Evolutionary conservation across 2,113 vertebrate species (phyloP), one percentile per base, ranked within the genome.

Genomic region (Festucalex cinctus): DNA sequence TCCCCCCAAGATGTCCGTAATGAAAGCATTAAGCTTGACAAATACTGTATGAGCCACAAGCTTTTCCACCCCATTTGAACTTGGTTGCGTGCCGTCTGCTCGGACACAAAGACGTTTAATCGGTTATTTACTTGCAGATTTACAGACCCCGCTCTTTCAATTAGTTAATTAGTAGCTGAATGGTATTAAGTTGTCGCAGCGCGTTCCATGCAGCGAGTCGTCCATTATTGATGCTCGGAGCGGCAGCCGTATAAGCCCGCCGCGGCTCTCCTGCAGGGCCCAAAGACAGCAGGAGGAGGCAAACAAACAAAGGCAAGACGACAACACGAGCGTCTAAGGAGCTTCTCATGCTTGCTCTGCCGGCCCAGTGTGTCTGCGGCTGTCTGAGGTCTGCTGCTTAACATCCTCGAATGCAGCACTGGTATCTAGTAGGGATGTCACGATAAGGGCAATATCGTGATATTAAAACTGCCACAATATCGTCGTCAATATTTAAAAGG

Each of bases 101-200:
- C 26, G 10, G 26, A 48, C 67, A 80, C 81, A 80, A 83, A 73
- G 70, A 70, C 20, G 35, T 71, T 49, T 62, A 76, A 74, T 78
- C 60, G 67, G 66, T 81, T 69, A 69, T 70, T 83, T 81, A 26
- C 74, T n/a, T 63, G 65, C 49, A 65, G 71, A 77, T 83, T 87
- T 77, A 77, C 57, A 73, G 83, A 80, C 84, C 75, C 79, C 57
- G 0, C 41, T 79, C 64, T 83, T 83, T 82, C 78, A 84, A 83
- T 85, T 83, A 84, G 83, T 84, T 85, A 85, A 88, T 88, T 84
- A 82, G 81, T 53, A 4, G 56, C 70, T 85, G 81, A 88, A 84
- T 82, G 78, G 85, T 68, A 83, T 83, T 73, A 85, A 81, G 79
- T 80, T 72, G 76, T 81, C 80, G 69, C 36, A 1, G 73, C 20